Conservation (phyloP, 2,888 invertebrate species). For the Sycophila texana region DNA sequence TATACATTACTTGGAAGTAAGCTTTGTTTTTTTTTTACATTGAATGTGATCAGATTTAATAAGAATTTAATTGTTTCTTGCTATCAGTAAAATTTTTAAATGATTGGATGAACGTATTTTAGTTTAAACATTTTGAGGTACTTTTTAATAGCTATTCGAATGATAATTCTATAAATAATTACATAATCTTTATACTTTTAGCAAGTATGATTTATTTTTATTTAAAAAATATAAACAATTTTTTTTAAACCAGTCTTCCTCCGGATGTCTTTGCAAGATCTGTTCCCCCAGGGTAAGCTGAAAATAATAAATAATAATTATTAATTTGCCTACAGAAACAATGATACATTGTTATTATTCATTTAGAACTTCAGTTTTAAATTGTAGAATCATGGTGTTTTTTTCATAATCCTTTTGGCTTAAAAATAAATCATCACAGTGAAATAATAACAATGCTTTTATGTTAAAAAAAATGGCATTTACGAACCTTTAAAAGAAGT, state of each 20-base stretch:
- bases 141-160: no score
- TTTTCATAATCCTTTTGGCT: slow-evolving; percentile 53
- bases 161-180: no score
- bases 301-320: slow-evolving; percentile 13
- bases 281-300: not conserved
- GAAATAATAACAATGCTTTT: slow-evolving; percentile 29
- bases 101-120: no score
- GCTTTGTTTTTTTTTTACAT: no score
- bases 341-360: slow-evolving; percentile 15
- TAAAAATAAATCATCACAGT: slow-evolving; percentile 28
- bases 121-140: no score
- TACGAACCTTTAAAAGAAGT: slow-evolving; percentile 15
- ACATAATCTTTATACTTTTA: no score
- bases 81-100: no score
- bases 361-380: slow-evolving; percentile 20
- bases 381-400: slow-evolving; percentile 33
- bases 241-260: no score
- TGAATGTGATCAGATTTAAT: no score
- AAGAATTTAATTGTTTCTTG: no score
- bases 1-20: not conserved
- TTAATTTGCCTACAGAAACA: not conserved
- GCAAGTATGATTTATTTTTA: no score
- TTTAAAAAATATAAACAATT: no score
- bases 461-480: not conserved
- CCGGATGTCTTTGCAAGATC: not conserved